A percentile compares a stretch with the other conserved stretches of the same genome.
Evolutionary conservation across 2,888 invertebrate species (phyloP).

Genomic region (Labia minor): DNA sequence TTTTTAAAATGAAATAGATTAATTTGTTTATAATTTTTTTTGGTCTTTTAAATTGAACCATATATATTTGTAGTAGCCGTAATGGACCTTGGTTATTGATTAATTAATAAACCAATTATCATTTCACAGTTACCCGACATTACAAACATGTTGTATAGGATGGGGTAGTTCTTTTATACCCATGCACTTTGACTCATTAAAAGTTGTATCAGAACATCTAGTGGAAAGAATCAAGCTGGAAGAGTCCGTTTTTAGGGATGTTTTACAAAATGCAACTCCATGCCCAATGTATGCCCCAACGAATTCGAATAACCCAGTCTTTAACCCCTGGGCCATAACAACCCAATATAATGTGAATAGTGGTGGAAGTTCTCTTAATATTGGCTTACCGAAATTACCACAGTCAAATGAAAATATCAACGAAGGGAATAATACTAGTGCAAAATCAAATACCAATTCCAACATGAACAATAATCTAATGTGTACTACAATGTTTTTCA

Average conservation of each 20-base stretch:
- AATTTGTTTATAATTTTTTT: not conserved
- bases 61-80: not conserved
- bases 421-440: not conserved
- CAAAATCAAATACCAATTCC: not conserved
- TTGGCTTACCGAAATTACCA: not conserved
- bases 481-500: constrained; percentile 27
- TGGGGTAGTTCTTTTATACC: constrained; percentile 22
- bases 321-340: constrained; percentile 21
- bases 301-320: constrained; percentile 15
- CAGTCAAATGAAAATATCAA: constrained; percentile 3
- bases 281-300: constrained; percentile 22
- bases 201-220: constrained; percentile 26
- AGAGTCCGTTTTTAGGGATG: constrained; percentile 24
- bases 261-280: constrained; percentile 22
- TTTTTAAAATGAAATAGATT: not conserved
- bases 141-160: constrained; percentile 17
- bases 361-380: constrained; percentile 16
- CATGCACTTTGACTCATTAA: constrained; percentile 26
- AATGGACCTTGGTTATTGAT: constrained; percentile 13
- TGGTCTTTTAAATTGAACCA: no score
- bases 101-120: constrained; percentile 13
- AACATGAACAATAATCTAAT: constrained; percentile 27
- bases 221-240: constrained; percentile 27
- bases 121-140: constrained; percentile 13
- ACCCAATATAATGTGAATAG: constrained; percentile 22